These are phyloP conservation scores for Aricia artaxerxes DNA, from an alignment of 2,888 invertebrate genomes.

Conservation along the genomic window DNA sequence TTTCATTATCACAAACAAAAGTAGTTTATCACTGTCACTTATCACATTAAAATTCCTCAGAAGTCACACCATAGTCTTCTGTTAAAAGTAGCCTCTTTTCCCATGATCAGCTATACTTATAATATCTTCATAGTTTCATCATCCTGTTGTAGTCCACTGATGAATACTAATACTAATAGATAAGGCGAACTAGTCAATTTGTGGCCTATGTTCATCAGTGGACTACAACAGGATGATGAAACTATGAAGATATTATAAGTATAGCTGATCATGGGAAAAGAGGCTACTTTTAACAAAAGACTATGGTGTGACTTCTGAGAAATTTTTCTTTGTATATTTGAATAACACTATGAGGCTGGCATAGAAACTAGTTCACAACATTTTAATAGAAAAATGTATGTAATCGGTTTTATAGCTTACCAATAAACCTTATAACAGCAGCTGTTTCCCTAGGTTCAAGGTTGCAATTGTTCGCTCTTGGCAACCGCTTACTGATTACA, in stretches of 20 bases:
- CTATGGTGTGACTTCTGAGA: background rate
- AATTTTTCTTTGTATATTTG: background rate
- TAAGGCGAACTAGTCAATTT: too few species aligned
- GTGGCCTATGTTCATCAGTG: too few species aligned
- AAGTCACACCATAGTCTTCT: background rate
- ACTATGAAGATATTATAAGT: too few species aligned
- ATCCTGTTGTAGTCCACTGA: too few species aligned
- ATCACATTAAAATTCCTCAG: background rate
- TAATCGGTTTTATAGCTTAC: slow-evolving; percentile 37
- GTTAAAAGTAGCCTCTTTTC: too few species aligned
- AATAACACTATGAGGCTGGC: background rate
- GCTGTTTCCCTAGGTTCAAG: slow-evolving; percentile 67
- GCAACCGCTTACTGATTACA: slow-evolving; percentile 43
- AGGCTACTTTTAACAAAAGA: too few species aligned
- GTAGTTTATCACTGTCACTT: too few species aligned
- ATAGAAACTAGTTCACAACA: background rate
- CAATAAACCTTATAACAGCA: slow-evolving; percentile 49
- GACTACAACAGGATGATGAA: too few species aligned
- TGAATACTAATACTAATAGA: too few species aligned
- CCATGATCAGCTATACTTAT: too few species aligned
- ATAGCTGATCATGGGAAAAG: too few species aligned
- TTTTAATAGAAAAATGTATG: slow-evolving; percentile 12
- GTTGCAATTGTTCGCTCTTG: slow-evolving; percentile 47
- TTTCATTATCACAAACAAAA: background rate
- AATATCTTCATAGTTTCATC: too few species aligned